phyloP scores from a whole-genome alignment of 2,113 vertebrate species.

The Psephotus haematonotus region DNA sequence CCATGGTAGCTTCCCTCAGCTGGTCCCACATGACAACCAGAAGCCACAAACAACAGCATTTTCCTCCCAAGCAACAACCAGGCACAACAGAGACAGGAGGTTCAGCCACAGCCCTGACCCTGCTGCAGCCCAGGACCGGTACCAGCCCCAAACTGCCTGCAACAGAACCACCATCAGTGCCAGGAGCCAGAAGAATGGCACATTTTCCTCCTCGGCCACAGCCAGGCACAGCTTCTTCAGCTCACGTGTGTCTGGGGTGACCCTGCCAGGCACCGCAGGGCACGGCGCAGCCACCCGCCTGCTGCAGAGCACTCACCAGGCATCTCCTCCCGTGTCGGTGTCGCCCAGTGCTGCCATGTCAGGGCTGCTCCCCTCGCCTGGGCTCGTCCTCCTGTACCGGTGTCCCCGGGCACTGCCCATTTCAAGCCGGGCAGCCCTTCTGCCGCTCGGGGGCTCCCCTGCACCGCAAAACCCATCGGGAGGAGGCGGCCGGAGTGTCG shows the following conservation, averaged over 20 bases:
- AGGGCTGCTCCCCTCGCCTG: not conserved
- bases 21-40: not conserved
- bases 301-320: not conserved
- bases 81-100: rapidly evolving
- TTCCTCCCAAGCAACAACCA: too few relatives aligned
- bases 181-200: rapidly evolving
- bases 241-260: rapidly evolving
- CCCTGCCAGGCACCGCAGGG: rapidly evolving
- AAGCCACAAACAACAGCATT: not conserved
- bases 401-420: not conserved
- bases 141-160: rapidly evolving
- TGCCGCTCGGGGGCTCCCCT: not conserved
- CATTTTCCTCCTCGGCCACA: rapidly evolving
- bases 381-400: too few relatives aligned
- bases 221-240: not conserved
- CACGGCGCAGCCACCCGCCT: rapidly evolving
- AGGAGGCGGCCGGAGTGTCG: not conserved
- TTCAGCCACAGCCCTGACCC: rapidly evolving
- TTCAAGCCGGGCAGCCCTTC: not conserved
- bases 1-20: not conserved
- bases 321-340: rapidly evolving
- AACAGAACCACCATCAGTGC: too few relatives aligned
- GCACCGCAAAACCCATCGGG: not conserved
- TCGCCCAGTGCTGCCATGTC: not conserved
- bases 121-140: rapidly evolving